Percentiles rank a stretch among this genome's conserved stretches.
Conservation (phyloP, 2,113 vertebrate species). For the Chaenogobius annularis region DNA sequence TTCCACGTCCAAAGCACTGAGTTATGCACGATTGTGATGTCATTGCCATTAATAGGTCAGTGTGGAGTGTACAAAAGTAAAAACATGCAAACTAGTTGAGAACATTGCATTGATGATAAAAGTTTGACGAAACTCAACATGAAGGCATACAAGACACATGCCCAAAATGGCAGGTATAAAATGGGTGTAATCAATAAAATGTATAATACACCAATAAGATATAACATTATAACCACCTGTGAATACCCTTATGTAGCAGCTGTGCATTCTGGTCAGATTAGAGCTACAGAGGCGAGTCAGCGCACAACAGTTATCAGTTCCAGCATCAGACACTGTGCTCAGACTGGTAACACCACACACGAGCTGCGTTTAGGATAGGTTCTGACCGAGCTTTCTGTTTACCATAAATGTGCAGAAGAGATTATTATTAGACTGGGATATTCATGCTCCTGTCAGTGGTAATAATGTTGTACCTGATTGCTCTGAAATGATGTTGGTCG, state of each 20-base stretch:
- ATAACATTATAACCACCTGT: neutral
- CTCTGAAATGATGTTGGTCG: conserved; percentile 24
- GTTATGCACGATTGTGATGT: neutral
- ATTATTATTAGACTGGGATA: neutral
- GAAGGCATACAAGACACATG: conserved; percentile 45
- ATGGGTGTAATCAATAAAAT: conserved; percentile 29
- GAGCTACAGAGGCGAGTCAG: no score
- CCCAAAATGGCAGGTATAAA: conserved; percentile 38
- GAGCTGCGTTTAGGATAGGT: neutral
- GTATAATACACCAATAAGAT: neutral
- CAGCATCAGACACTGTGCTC: no score
- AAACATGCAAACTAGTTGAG: conserved; percentile 43
- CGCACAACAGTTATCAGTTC: no score
- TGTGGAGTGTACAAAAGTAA: conserved; percentile 23
- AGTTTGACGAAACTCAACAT: conserved; percentile 53
- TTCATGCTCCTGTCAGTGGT: neutral
- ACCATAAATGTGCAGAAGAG: neutral
- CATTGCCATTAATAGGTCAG: conserved; percentile 6
- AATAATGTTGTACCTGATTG: neutral
- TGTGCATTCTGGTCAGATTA: neutral
- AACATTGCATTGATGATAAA: conserved; percentile 25
- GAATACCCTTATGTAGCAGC: neutral
- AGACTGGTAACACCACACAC: no score
- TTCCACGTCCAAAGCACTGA: conserved; percentile 14
- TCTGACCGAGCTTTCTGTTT: neutral